Percentiles rank a stretch among this genome's conserved stretches.
phyloP scores from a whole-genome alignment of 2,113 vertebrate genomes.

The Cyphomyrus plagiostoma region DNA sequence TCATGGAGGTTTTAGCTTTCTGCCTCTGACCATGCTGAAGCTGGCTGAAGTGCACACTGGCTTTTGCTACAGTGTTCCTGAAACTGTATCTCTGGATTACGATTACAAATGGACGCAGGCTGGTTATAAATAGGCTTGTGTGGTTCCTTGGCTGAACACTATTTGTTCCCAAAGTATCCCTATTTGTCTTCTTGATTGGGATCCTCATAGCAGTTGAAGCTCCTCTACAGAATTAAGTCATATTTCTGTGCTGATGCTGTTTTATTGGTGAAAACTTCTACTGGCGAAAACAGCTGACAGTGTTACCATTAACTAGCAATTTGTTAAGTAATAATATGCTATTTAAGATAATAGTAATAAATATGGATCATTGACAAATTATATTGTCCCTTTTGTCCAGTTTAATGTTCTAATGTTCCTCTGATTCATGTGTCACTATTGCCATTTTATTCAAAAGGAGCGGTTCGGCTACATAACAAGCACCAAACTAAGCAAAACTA shows the following conservation, averaged over 20 bases:
- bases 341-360: neutral
- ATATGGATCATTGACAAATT: neutral
- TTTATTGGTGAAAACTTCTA: neutral
- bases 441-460: neutral
- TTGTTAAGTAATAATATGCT: neutral
- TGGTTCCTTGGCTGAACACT: conserved; percentile 52
- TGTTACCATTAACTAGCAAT: neutral
- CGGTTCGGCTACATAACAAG: neutral
- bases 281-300: neutral
- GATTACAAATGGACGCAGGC: conserved; percentile 40
- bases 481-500: neutral
- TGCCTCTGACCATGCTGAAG: neutral
- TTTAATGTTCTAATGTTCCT: neutral
- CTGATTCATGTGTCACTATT: neutral
- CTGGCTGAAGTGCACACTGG: neutral
- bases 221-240: neutral
- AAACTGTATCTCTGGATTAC: neutral
- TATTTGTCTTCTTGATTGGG: conserved; percentile 65
- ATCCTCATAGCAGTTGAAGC: conserved; percentile 37
- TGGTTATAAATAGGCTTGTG: conserved; percentile 61
- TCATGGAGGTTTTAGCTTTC: neutral
- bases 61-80: neutral
- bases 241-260: neutral
- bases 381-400: neutral
- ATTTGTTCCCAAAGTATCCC: conserved; percentile 54